These are phyloP conservation scores for Typhlichthys subterraneus DNA, from an alignment of 2,797 vertebrate genomes.

Conservation along the genomic window DNA sequence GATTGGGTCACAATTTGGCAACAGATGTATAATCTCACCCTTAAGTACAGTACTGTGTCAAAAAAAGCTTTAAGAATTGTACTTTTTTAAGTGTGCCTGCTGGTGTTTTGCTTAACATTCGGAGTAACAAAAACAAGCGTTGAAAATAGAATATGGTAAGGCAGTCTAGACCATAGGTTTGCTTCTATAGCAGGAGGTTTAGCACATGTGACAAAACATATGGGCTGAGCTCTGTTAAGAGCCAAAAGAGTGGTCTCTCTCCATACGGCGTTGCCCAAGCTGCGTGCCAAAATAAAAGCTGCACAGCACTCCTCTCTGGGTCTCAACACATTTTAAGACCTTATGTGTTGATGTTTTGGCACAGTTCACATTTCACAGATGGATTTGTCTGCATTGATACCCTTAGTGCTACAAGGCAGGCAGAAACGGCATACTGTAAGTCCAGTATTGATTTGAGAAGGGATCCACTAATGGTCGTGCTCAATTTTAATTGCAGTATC, in stretches of 20 bases:
- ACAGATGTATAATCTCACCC: no score
- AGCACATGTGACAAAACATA: constrained; percentile 71
- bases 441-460: neutral
- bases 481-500: no score
- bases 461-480: neutral
- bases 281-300: constrained; percentile 35
- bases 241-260: constrained; percentile 58
- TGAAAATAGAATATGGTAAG: neutral
- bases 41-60: no score
- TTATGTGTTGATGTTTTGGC: neutral
- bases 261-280: constrained; percentile 13
- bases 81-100: constrained; percentile 54
- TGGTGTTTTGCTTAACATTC: constrained; percentile 30
- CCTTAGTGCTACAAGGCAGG: neutral
- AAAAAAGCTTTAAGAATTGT: no score
- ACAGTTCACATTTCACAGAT: constrained; percentile 12
- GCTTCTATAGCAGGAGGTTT: constrained; percentile 48
- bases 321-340: neutral
- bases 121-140: neutral
- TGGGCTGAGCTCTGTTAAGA: constrained; percentile 53
- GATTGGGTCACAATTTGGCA: no score
- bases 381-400: neutral
- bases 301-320: constrained; percentile 32
- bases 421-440: neutral
- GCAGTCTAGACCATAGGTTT: constrained; percentile 34